phyloP scores from a whole-genome alignment of 2,113 vertebrate species.

The Megalops atlanticus region DNA sequence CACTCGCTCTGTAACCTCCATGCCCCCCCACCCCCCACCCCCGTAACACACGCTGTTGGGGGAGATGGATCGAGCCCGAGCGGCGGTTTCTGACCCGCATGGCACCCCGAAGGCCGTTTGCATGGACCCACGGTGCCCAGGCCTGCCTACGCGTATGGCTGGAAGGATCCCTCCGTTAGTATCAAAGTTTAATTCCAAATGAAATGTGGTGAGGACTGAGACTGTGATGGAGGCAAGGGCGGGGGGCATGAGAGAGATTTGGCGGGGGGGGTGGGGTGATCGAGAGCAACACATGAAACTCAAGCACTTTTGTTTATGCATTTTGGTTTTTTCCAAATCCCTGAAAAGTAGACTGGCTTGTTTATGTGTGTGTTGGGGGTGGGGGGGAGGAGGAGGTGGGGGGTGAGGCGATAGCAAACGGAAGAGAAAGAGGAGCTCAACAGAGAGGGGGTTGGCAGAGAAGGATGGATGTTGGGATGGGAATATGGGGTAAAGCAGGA shows the following conservation, averaged over 20 bases:
- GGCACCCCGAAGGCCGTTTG: neutral
- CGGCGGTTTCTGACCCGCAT: too few relatives aligned
- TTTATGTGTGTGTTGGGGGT: neutral
- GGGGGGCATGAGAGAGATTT: slow-evolving; percentile 29
- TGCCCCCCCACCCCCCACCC: neutral
- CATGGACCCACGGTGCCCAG: too few relatives aligned
- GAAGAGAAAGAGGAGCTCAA: neutral
- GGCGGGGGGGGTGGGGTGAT: slow-evolving; percentile 10
- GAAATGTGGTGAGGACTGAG: slow-evolving; percentile 1
- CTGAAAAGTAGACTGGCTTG: neutral
- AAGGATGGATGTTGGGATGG: slow-evolving; percentile 44
- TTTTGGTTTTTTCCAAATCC: neutral
- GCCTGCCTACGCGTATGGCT: neutral
- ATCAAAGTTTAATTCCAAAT: slow-evolving; percentile 16
- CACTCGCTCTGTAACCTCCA: neutral
- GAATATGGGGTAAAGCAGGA: slow-evolving; percentile 18
- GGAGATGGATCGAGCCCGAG: neutral
- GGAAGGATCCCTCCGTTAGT: neutral
- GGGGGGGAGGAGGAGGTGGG: neutral
- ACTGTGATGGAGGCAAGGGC: slow-evolving; percentile 2
- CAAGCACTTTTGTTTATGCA: neutral
- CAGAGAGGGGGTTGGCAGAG: neutral
- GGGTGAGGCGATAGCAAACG: neutral
- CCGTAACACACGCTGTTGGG: neutral
- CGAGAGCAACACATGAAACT: neutral